phyloP scores from a whole-genome alignment of 92 coral and sea anemone species.

The Palythoa grandiflora region DNA sequence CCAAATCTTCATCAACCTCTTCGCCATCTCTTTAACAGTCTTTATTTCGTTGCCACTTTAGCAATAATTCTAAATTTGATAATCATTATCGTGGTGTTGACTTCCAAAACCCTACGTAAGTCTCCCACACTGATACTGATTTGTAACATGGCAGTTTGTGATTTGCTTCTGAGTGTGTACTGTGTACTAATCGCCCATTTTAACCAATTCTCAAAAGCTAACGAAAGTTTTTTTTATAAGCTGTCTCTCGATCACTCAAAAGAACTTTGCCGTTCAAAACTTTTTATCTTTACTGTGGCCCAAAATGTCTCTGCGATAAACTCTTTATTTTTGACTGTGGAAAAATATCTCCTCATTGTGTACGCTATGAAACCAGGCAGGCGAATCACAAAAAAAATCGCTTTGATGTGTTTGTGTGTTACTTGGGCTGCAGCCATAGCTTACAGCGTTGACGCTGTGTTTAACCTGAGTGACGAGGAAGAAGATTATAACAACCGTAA shows the following conservation, averaged over 20 bases:
- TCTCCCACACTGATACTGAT: not conserved
- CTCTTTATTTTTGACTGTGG: too few species aligned
- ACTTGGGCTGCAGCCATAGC: too few species aligned
- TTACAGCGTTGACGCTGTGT: too few species aligned
- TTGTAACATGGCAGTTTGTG: constrained; percentile 6
- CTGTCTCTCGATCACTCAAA: too few species aligned
- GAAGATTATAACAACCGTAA: not conserved
- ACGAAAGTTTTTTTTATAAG: too few species aligned
- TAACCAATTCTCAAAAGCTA: not conserved
- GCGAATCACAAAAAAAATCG: too few species aligned
- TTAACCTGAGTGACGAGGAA: not conserved
- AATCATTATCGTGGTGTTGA: not conserved
- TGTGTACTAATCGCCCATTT: not conserved
- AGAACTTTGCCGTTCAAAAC: too few species aligned
- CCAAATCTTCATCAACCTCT: not conserved
- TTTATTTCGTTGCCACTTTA: not conserved
- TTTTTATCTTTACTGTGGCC: too few species aligned
- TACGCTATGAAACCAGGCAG: too few species aligned
- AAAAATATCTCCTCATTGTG: too few species aligned
- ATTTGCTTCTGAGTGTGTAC: constrained; percentile 14
- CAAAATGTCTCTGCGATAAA: too few species aligned
- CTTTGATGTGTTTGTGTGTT: too few species aligned
- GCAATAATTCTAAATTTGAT: not conserved
- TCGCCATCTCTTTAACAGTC: not conserved
- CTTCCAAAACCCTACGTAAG: not conserved